These are phyloP conservation scores for Dendrocopos noguchii DNA, from an alignment of 2,113 vertebrate species.

Conservation along the genomic window DNA sequence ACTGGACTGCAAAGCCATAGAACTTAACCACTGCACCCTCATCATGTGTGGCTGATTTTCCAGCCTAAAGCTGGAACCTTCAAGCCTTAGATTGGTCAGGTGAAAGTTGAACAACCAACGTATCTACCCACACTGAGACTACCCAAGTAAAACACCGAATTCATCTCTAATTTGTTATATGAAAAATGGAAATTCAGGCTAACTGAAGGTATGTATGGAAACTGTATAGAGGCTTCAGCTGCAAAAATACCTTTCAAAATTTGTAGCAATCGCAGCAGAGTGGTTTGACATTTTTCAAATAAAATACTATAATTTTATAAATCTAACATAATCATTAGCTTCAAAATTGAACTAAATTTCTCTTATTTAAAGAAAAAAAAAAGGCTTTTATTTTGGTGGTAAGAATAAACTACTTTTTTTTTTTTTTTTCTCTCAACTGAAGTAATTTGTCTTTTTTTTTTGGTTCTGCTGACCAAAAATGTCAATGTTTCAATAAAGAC, in stretches of 20 bases:
- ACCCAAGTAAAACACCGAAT: too few species aligned
- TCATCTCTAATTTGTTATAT: neutral
- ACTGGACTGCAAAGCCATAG: neutral
- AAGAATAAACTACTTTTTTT: neutral
- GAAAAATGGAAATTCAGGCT: neutral
- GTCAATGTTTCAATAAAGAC: neutral
- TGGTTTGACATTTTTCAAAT: neutral
- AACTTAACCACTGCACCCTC: neutral
- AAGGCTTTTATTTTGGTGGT: neutral
- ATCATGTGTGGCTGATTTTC: neutral
- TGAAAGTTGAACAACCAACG: too few species aligned
- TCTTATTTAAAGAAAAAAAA: neutral
- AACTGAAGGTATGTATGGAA: neutral
- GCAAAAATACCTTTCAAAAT: neutral
- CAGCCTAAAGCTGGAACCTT: neutral
- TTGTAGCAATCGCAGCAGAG: neutral
- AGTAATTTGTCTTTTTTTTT: neutral
- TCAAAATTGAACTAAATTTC: neutral
- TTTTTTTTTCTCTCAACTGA: neutral
- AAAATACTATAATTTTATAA: neutral
- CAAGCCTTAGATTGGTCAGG: neutral
- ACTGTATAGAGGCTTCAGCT: neutral
- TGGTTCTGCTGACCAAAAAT: neutral
- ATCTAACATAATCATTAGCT: neutral
- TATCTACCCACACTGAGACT: neutral